Evolutionary conservation across 2,797 vertebrate species (phyloP).

Genomic region (Pseudotriccus pelzelni): DNA sequence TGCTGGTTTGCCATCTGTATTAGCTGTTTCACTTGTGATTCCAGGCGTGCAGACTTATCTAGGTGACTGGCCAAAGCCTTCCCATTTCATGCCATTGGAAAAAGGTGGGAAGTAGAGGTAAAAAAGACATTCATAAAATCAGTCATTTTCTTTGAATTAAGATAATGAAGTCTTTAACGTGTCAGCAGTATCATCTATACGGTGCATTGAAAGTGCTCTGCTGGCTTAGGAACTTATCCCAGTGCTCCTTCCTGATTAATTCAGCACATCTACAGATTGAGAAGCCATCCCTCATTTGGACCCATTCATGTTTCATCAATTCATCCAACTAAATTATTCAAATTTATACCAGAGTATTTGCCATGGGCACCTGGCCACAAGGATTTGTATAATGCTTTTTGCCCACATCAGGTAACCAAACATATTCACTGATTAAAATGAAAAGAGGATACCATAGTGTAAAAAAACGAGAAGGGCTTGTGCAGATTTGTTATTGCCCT

Average conservation of each 20-base stretch:
- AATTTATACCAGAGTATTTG: neutral
- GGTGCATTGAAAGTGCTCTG: neutral
- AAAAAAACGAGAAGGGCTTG: neutral
- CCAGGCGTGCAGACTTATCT: slow-evolving; percentile 77
- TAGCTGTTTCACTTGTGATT: slow-evolving; percentile 82
- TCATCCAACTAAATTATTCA: neutral
- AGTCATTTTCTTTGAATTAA: neutral
- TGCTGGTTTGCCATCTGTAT: slow-evolving; percentile 79
- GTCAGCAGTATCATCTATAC: neutral
- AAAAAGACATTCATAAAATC: neutral
- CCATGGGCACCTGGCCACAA: neutral
- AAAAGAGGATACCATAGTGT: neutral
- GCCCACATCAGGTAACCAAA: neutral
- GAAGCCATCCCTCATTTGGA: slow-evolving; percentile 7
- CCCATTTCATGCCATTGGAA: neutral
- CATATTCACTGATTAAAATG: neutral
- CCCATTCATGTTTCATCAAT: neutral
- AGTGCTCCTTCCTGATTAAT: neutral
- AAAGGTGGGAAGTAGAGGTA: neutral
- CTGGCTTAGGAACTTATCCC: neutral
- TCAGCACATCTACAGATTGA: neutral
- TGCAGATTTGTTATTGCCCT: neutral
- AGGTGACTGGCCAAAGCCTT: slow-evolving; percentile 77
- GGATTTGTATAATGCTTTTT: neutral
- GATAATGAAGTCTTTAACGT: neutral